phyloP scores from a whole-genome alignment of 1,140 invertebrate species.

The Diabrotica virgifera region DNA sequence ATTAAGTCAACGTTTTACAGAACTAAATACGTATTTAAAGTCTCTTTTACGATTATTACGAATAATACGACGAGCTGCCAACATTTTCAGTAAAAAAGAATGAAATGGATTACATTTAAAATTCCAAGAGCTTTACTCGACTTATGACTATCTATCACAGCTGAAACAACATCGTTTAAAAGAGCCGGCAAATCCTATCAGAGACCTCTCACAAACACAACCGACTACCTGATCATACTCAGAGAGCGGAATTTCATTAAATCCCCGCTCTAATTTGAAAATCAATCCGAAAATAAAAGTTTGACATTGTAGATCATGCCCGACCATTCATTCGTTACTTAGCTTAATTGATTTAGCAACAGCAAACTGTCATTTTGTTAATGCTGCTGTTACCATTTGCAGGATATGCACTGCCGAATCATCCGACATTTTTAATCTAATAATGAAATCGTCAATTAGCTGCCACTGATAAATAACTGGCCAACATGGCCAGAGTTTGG shows the following conservation, averaged over 20 bases:
- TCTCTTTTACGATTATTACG: too few species aligned
- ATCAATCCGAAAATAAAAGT: constrained; percentile 15
- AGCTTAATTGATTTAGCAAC: constrained; percentile 35
- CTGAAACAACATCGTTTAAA: background rate
- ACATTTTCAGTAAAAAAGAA: too few species aligned
- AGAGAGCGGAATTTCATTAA: constrained; percentile 5
- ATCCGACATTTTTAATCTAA: constrained; percentile 37
- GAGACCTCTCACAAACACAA: background rate
- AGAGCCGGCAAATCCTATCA: background rate
- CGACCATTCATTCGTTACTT: constrained; percentile 28
- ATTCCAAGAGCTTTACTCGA: background rate
- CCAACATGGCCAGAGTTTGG: constrained; percentile 19
- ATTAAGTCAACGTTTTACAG: too few species aligned
- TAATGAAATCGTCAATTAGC: constrained; percentile 40
- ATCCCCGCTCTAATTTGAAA: constrained; percentile 5
- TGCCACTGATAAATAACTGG: constrained; percentile 33
- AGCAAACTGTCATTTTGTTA: constrained; percentile 35
- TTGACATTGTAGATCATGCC: constrained; percentile 14
- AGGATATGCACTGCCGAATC: constrained; percentile 34
- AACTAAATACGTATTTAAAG: too few species aligned
- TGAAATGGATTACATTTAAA: background rate
- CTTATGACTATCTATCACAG: background rate
- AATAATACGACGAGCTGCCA: too few species aligned
- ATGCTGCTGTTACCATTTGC: constrained; percentile 36
- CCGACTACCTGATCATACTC: constrained; percentile 1